phyloP scores from a whole-genome alignment of 2,797 vertebrate genomes.

The Melanogrammus aeglefinus region DNA sequence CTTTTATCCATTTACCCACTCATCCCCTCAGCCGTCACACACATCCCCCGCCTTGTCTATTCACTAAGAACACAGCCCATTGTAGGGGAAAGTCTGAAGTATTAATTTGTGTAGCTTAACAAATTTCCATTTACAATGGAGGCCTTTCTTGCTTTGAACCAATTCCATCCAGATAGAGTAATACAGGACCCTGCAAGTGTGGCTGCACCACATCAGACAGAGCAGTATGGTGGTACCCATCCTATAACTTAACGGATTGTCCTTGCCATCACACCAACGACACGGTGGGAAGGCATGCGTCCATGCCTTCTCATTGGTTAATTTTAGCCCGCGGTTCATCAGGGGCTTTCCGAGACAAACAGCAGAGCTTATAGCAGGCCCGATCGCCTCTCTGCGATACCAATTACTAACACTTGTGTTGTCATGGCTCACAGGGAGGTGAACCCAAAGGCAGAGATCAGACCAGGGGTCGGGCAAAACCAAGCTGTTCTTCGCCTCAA shows the following conservation, averaged over 20 bases:
- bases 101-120: not conserved
- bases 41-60: not conserved
- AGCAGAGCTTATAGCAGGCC: constrained; percentile 43
- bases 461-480: no score
- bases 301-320: constrained; percentile 50
- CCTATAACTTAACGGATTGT: constrained; percentile 30
- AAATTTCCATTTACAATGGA: not conserved
- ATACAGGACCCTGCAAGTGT: not conserved
- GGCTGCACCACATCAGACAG: not conserved
- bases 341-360: constrained; percentile 49
- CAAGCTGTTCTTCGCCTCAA: no score
- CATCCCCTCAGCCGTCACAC: not conserved
- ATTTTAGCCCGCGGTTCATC: constrained; percentile 67
- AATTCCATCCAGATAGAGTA: no score
- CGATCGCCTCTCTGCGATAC: constrained; percentile 17
- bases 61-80: not conserved
- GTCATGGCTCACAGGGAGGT: no score
- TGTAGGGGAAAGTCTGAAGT: not conserved
- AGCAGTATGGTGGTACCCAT: constrained; percentile 21
- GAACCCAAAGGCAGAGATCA: no score
- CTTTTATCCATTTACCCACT: not conserved
- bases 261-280: constrained; percentile 48
- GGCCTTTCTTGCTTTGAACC: not conserved
- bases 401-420: not conserved
- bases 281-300: constrained; percentile 50